phyloP scores from a whole-genome alignment of 2,113 vertebrate genomes.

The Dasyornis broadbenti region DNA sequence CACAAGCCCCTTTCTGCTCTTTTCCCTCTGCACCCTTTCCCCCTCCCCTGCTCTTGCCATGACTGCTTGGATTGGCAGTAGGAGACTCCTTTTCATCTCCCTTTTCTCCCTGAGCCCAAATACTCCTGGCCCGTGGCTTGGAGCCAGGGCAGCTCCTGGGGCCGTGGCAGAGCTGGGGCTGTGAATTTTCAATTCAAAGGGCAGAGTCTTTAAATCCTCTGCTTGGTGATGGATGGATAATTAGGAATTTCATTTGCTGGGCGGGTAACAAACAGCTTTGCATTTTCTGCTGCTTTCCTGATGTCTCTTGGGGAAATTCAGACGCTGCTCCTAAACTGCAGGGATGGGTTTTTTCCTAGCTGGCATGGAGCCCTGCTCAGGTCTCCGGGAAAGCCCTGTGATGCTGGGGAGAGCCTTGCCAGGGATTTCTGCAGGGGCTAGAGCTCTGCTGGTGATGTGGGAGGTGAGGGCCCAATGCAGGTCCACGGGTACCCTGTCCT shows the following conservation, averaged over 20 bases:
- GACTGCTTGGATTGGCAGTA: neutral
- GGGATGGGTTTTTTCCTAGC: neutral
- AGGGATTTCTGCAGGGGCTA: neutral
- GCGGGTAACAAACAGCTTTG: constrained; percentile 3
- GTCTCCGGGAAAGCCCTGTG: neutral
- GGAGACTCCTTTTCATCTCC: neutral
- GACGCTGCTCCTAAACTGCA: neutral
- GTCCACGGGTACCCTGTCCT: neutral
- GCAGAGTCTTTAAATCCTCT: neutral
- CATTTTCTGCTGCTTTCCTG: neutral
- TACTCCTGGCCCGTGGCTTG: neutral
- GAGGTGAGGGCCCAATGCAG: neutral
- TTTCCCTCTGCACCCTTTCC: neutral
- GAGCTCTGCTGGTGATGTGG: neutral
- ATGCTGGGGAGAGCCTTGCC: neutral
- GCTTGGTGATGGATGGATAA: neutral
- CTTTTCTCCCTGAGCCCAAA: neutral
- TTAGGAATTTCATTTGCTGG: constrained; percentile 30
- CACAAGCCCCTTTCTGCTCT: neutral
- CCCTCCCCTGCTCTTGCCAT: neutral
- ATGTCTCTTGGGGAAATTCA: constrained; percentile 22
- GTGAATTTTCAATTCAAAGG: neutral
- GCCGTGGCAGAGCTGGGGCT: neutral
- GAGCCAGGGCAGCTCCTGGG: neutral
- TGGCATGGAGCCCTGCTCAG: neutral